Conservation (phyloP, 2,797 vertebrate species). For the Tenualosa thibaudeaui region DNA sequence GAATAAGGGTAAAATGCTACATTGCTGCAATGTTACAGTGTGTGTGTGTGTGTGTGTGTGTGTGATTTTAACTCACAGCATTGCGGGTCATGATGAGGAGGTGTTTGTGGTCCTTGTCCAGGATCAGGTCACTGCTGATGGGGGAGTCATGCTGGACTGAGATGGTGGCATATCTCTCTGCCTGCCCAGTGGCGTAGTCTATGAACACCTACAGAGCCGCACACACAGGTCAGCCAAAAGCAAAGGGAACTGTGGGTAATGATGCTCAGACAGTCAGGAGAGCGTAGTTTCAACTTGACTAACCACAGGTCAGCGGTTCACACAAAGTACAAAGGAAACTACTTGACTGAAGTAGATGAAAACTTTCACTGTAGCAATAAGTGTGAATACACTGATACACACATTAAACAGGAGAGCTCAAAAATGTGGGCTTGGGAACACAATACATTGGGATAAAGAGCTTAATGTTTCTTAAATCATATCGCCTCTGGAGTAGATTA, state of each 20-base stretch:
- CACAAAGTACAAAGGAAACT: neutral
- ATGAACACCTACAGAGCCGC: slow-evolving; percentile 81
- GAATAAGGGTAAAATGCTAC: neutral
- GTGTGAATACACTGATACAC: neutral
- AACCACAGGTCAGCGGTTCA: neutral
- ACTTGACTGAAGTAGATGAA: neutral
- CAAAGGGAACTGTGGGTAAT: neutral
- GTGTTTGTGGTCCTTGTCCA: slow-evolving; percentile 82
- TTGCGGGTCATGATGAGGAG: slow-evolving; percentile 90
- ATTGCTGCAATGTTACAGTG: neutral
- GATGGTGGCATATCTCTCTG: slow-evolving; percentile 74
- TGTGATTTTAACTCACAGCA: slow-evolving; percentile 69
- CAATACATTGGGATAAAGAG: slow-evolving; percentile 45
- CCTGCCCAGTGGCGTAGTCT: slow-evolving; percentile 66
- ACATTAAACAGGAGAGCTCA: slow-evolving; percentile 4
- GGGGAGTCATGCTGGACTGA: slow-evolving; percentile 79
- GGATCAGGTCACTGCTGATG: slow-evolving; percentile 83
- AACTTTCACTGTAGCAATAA: neutral
- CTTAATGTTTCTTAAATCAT: slow-evolving; percentile 54
- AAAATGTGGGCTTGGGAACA: slow-evolving; percentile 24
- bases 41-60: slow-evolving; percentile 9
- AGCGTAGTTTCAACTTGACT: neutral
- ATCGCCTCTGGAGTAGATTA: slow-evolving; percentile 56
- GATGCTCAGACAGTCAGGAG: too few species aligned
- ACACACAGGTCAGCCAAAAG: neutral